These are phyloP conservation scores for Goniozus legneri DNA, from an alignment of 1,140 invertebrate species.

Conservation along the genomic window DNA sequence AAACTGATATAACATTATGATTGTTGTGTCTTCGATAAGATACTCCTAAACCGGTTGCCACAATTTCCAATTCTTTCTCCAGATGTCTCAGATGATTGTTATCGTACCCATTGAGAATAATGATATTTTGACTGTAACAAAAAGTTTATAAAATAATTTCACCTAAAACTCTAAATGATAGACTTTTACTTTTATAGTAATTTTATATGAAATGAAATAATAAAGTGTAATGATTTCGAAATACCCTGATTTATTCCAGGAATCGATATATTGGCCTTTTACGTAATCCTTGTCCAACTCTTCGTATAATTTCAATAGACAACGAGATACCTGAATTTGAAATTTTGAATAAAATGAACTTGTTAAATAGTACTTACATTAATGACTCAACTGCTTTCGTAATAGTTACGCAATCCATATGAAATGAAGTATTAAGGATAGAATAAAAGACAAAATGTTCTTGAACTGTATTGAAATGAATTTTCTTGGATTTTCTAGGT, in stretches of 20 bases:
- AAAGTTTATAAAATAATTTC: background rate
- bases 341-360: background rate
- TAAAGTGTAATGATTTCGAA: no score
- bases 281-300: conserved; percentile 14
- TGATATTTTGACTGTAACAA: conserved; percentile 24
- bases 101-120: conserved; percentile 29
- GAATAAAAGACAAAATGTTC: conserved; percentile 32
- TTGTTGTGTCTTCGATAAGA: conserved; percentile 17
- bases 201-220: background rate
- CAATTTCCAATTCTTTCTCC: conserved; percentile 16
- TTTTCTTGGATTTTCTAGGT: background rate
- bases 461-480: background rate
- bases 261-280: conserved; percentile 16
- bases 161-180: background rate
- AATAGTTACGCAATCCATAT: conserved; percentile 18
- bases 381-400: conserved; percentile 12
- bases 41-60: conserved; percentile 12
- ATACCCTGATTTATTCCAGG: conserved; percentile 30
- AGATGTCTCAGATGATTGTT: conserved; percentile 35
- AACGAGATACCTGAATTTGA: conserved; percentile 24
- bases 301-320: conserved; percentile 21
- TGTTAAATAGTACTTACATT: background rate
- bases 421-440: conserved; percentile 28
- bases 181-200: background rate
- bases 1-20: conserved; percentile 16